These are phyloP conservation scores for Listrodromus nycthemerus DNA, from an alignment of 2,888 invertebrate genomes.

Conservation along the genomic window DNA sequence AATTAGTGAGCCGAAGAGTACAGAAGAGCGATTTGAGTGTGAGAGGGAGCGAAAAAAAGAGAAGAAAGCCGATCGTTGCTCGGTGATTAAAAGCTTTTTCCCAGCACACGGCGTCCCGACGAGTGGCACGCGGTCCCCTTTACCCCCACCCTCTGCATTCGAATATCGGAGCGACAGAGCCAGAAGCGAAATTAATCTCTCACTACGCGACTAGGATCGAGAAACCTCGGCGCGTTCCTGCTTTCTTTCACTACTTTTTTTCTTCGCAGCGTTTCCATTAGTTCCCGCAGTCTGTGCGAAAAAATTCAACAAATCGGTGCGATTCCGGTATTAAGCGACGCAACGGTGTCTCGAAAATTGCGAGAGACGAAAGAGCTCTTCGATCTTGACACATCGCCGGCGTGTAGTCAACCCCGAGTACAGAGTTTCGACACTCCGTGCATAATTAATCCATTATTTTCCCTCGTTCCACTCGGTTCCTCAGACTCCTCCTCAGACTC, in stretches of 20 bases:
- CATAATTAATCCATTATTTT: conserved; percentile 28
- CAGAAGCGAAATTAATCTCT: conserved; percentile 64
- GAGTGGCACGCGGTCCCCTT: conserved; percentile 42
- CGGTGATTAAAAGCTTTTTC: conserved; percentile 69
- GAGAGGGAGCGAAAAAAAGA: conserved; percentile 22
- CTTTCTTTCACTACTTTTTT: conserved; percentile 40
- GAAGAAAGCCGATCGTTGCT: conserved; percentile 62
- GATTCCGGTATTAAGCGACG: conserved; percentile 35
- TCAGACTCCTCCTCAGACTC: background rate
- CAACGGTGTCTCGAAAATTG: conserved; percentile 38
- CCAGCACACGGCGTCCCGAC: conserved; percentile 56
- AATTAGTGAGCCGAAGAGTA: conserved; percentile 65
- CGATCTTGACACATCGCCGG: conserved; percentile 11
- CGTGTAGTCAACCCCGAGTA: background rate
- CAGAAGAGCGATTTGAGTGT: conserved; percentile 41
- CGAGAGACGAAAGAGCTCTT: background rate
- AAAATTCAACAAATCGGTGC: conserved; percentile 26
- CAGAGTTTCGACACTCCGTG: background rate
- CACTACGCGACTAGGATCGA: conserved; percentile 50
- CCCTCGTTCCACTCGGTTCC: background rate
- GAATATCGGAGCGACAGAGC: conserved; percentile 57
- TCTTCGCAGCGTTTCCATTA: conserved; percentile 6
- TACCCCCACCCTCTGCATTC: conserved; percentile 1
- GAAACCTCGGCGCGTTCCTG: conserved; percentile 47
- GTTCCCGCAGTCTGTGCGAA: conserved; percentile 32